Conservation (phyloP, 2,113 vertebrate genomes). For the Colius striatus region DNA sequence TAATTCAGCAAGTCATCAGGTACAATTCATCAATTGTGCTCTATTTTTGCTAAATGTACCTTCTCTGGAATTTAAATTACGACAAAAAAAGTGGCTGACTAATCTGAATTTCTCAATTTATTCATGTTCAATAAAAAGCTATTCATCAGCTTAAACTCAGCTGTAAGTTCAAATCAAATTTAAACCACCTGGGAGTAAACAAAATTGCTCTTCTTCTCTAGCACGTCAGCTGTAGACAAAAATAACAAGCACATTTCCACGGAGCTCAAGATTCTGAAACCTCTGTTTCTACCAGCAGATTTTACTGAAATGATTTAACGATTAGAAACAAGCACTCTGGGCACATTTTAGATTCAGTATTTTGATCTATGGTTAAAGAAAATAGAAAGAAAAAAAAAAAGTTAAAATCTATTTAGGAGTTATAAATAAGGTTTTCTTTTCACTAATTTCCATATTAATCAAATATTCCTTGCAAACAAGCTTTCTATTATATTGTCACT, state of each 20-base stretch:
- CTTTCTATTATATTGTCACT: neutral
- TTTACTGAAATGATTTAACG: slow-evolving; percentile 55
- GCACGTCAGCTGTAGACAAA: slow-evolving; percentile 65
- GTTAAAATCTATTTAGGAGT: neutral
- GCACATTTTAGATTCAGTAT: slow-evolving; percentile 31
- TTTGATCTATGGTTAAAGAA: slow-evolving; percentile 26
- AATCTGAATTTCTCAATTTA: slow-evolving; percentile 89
- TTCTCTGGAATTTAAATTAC: slow-evolving; percentile 82
- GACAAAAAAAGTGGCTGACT: slow-evolving; percentile 86
- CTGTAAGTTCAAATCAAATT: slow-evolving; percentile 89
- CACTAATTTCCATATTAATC: neutral
- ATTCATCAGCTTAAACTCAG: slow-evolving; percentile 89
- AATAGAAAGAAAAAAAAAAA: neutral
- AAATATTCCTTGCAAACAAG: neutral
- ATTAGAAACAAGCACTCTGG: neutral
- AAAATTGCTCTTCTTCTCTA: slow-evolving; percentile 79
- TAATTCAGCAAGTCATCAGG: slow-evolving; percentile 69
- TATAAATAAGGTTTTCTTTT: slow-evolving; percentile 4
- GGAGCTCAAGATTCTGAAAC: slow-evolving; percentile 51
- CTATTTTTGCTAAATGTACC: slow-evolving; percentile 79
- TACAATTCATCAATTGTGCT: slow-evolving; percentile 72
- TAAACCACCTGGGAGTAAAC: slow-evolving; percentile 86
- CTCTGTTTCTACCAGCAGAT: slow-evolving; percentile 33
- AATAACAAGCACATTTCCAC: slow-evolving; percentile 72
- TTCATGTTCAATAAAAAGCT: slow-evolving; percentile 92